Conservation (phyloP, 2,113 vertebrate species). For the Bubo scandiacus region DNA sequence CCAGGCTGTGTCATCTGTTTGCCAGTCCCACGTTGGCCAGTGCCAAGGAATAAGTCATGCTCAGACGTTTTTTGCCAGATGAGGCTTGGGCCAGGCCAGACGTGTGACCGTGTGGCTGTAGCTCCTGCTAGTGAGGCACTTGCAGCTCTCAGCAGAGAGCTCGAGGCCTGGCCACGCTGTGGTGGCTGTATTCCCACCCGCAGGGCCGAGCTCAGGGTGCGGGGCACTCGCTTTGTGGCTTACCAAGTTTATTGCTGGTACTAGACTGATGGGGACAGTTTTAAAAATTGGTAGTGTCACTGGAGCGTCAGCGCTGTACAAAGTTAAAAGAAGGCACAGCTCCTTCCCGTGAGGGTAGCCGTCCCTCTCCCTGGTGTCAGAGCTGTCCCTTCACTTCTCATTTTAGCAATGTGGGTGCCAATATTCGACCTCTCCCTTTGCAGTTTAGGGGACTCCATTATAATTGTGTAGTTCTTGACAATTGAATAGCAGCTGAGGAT, state of each 20-base stretch:
- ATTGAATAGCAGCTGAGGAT: neutral
- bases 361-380: neutral
- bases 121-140: neutral
- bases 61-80: neutral
- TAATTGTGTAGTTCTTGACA: neutral
- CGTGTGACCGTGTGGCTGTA: accelerated
- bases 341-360: neutral
- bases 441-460: neutral
- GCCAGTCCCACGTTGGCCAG: neutral
- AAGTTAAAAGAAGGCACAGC: neutral
- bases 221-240: neutral
- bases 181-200: neutral
- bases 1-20: neutral
- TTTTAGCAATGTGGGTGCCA: neutral
- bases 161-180: neutral
- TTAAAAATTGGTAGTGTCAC: neutral
- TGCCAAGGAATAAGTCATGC: neutral
- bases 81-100: neutral
- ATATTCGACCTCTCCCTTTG: neutral
- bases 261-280: neutral
- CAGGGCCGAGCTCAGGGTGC: neutral
- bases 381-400: neutral
- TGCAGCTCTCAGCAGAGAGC: neutral
- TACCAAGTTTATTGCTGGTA: neutral
- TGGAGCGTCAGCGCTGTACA: accelerated